Evolutionary conservation across 2,888 invertebrate species (phyloP), one percentile per base, ranked within the genome.

Genomic region (Lepidochrysops patricia): DNA sequence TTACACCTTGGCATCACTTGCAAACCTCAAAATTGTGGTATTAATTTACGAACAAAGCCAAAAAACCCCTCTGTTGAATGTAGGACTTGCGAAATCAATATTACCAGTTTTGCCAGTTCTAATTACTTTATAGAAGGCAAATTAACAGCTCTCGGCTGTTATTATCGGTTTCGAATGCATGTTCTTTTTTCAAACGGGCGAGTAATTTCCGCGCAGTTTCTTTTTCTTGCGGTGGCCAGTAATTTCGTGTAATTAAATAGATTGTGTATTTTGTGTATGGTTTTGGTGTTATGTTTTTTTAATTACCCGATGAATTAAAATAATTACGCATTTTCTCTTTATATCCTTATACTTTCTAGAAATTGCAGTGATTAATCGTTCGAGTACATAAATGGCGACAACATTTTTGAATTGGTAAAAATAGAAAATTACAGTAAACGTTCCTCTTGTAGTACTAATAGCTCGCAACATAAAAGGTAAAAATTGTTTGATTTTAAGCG

Each of bases 1-100:
- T 73, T 71, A 71, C 75, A 76, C 72, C 71, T 76, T 63, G 67
- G 70, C 72, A 75, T 75, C 72, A 70, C 72, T 70, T 70, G 71
- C 72, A 72, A 76, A 78, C 79, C 74, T 75, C 78, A 77, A 79
- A 83, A 82, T 82, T 77, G 79, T 71, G 72, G 73, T 79, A 76
- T 76, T 75, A 75, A 78, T 72, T 70, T 74, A 68, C 62, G 68
- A 71, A 77, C 75, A 84, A 84, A 78, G 74, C 74, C 66, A 76
- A 78, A 74, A 72, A n/a, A n/a, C n/a, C n/a, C n/a, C n/a, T n/a
- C 67, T 67, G 72, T 70, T 68, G 62, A 69, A 69, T 73, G 27
- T 32, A 12, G 19, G 23, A 54, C 19, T 54, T 54, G 54, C 72
- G 69, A 76, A 79, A 78, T 76, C 73, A 76, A 80, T 76, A 77